Evolutionary conservation across 2,113 vertebrate genomes (phyloP), one percentile per base, ranked within the genome.

Genomic region (Ameiurus melas): DNA sequence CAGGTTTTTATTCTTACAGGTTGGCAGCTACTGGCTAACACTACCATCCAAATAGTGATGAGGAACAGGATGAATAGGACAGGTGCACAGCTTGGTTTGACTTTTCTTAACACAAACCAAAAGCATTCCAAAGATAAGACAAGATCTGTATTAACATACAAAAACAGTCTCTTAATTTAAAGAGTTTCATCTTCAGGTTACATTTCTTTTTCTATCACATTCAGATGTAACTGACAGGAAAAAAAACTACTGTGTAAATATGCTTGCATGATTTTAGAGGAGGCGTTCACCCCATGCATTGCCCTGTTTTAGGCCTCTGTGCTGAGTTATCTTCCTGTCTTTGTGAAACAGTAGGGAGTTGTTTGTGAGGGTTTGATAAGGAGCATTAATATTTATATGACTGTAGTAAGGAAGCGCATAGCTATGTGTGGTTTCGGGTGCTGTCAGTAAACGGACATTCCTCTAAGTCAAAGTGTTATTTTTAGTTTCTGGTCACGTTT

Each of bases 281-380:
- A 36, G 14, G 33, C 60, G 78, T 55, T 19, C 9, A n/a, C 10
- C 14, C 6, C 4, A 30, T 16, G 53, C 51, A 57, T 80, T 19
- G 7, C 55, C 20, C 64, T 36, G 81, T 62, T 55, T 77, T 30
- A 51, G 43, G 16, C 22, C 80, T 22, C 80, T 64, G 81, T 43
- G 2, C 58, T n/a, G 33, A 55, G 47, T 19, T 30, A 57, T 43
- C 36, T 64, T 83, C 81, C 60, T 43, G 33, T 83, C 22, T 83
- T 62, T 83, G 5, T 64, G 25, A 64, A 39, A 64, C 36, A 64
- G 33, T 9, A 62, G 58, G n/a, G 51, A 55, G 51, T n/a, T 20
- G 77, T 19, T 80, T 30, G 77, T 80, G 16, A n/a, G 27, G 6
- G 20, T 55, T 13, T 85, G 64, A 84, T 84, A 84, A 70, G 64